Evolutionary conservation across 2,113 vertebrate species (phyloP), one percentile per base, ranked within the genome.

Genomic region (Misgurnus mizolepis): DNA sequence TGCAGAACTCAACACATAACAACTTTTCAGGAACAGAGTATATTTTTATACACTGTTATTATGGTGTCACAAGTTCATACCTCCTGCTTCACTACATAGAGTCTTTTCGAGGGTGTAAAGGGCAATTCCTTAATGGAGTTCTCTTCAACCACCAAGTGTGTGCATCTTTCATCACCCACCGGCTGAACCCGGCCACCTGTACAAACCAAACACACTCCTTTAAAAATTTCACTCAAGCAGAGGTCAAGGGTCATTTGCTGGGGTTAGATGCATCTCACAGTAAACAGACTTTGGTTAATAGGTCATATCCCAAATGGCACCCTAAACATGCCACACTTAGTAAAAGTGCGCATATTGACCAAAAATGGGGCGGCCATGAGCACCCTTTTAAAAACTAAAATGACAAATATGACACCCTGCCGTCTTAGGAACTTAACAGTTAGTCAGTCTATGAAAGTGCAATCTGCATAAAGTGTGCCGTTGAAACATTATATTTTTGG

Each of bases 51-150:
- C 55, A 74, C 40, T 64, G 9, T 62, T 75, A 75, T 49, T 62
- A 62, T 6, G 22, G 18, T 3, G 5, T 41, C 17, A n/a, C 41
- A 22, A 75, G 78, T 53, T 91, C 92, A 91, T 89, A 96, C 98
- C 96, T 99, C 98, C 87, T 99, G 96, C 86, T 98, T 99, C 34
- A 99, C 98, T 75, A 98, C 93, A 88, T 94, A 97, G 15, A 98
- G 92, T n/a, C 94, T 96, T 87, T 95, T 94, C 12, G 89, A 89
- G 14, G 95, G 94, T 76, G 92, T 87, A 87, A 96, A 95, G 0
- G 96, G 97, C 86, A 99, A 91, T 67, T 98, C 95, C 92, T 96
- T 99, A 1, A 98, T 91, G 41, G 92, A 90, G 86, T 92, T 98
- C 89, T 99, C 98, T 89, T 99, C 97, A 85, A 99, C 96, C 73